Percentiles rank a stretch among this genome's conserved stretches.
phyloP scores from a whole-genome alignment of 23 tunicate genomes.

The Styela clava region DNA sequence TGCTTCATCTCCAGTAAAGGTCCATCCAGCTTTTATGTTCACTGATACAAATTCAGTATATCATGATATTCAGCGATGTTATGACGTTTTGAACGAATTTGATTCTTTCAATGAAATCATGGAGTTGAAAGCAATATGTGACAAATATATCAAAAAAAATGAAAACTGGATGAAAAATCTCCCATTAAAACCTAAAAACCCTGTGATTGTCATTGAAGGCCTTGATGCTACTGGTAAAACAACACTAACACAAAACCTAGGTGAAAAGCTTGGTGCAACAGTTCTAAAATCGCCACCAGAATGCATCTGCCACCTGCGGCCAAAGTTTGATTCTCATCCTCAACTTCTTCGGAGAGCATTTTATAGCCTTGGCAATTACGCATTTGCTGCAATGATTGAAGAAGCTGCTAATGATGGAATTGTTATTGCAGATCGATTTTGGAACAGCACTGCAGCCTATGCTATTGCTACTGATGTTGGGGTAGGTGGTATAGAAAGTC shows the following conservation, averaged over 20 bases:
- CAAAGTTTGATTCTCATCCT: slow-evolving; percentile 27
- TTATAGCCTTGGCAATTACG: slow-evolving; percentile 26
- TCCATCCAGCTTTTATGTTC: slow-evolving; percentile 27
- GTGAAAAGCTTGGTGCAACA: neutral
- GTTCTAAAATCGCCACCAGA: slow-evolving; percentile 26
- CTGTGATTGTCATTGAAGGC: slow-evolving; percentile 25
- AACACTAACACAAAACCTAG: slow-evolving; percentile 5
- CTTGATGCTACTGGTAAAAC: slow-evolving; percentile 35
- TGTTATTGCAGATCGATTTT: slow-evolving; percentile 17
- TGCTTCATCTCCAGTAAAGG: neutral
- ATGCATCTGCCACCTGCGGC: slow-evolving; percentile 14
- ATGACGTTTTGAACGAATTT: slow-evolving; percentile 11
- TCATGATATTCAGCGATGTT: slow-evolving; percentile 1
- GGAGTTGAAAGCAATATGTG: slow-evolving; percentile 13
- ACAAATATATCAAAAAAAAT: neutral
- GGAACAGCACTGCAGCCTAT: slow-evolving; percentile 37
- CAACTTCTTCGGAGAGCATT: slow-evolving; percentile 22
- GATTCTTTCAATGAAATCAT: neutral
- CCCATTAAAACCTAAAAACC: slow-evolving; percentile 13
- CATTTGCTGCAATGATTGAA: slow-evolving; percentile 10
- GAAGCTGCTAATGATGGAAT: slow-evolving; percentile 6
- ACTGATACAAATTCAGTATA: slow-evolving; percentile 25
- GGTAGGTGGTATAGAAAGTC: slow-evolving; percentile 3
- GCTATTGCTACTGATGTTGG: slow-evolving; percentile 25
- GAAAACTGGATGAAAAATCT: neutral